phyloP scores from a whole-genome alignment of 2,113 vertebrate genomes.

The Brachypteracias leptosomus region DNA sequence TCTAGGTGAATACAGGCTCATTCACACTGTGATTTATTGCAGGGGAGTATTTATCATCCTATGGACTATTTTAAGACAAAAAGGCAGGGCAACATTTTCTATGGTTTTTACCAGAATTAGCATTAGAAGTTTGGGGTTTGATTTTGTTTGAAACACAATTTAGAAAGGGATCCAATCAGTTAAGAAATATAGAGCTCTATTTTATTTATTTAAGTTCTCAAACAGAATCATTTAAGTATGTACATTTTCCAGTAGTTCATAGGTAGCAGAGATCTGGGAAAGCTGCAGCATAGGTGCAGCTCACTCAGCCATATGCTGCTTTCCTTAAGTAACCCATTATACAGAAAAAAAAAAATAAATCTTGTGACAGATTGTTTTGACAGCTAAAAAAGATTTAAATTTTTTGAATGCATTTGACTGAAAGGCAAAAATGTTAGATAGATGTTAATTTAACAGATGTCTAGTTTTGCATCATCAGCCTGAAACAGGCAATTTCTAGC shows the following conservation, averaged over 20 bases:
- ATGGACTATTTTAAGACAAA: neutral
- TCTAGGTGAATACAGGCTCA: neutral
- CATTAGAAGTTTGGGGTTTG: neutral
- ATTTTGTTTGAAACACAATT: neutral
- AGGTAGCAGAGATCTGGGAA: neutral
- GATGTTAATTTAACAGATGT: conserved; percentile 84
- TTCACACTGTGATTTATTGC: neutral
- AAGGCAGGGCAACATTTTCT: neutral
- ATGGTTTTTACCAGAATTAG: neutral
- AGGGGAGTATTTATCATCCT: neutral
- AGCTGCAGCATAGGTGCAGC: conserved; percentile 46
- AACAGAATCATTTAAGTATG: neutral
- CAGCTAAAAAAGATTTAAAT: conserved; percentile 73
- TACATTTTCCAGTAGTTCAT: neutral
- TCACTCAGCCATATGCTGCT: conserved; percentile 61
- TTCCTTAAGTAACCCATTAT: conserved; percentile 78
- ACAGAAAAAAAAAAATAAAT: conserved; percentile 76
- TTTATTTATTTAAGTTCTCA: neutral
- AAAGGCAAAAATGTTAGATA: conserved; percentile 78
- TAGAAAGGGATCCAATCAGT: neutral
- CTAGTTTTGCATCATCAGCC: conserved; percentile 78
- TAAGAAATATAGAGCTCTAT: neutral
- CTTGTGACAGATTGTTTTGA: conserved; percentile 80
- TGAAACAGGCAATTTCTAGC: conserved; percentile 77
- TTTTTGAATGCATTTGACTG: conserved; percentile 77